Base-by-base conservation (phyloP, 64 coral and sea anemone species). In the Trachythela sp. region DNA sequence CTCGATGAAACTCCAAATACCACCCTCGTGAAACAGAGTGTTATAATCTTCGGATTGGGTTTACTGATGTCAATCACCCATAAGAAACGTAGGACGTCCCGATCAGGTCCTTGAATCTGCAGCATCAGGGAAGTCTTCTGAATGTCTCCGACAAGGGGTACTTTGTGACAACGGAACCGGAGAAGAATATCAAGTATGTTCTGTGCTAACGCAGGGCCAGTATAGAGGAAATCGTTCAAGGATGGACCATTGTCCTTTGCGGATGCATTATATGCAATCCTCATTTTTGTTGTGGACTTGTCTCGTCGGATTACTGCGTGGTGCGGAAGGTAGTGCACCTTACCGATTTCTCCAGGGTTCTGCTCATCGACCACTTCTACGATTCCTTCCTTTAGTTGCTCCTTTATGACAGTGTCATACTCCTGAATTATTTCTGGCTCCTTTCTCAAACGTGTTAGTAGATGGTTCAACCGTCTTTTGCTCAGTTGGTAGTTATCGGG, bases 251-350 rank as follows among this genome's bases (percentile, higher is more conserved):
- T 88, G 87, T 77, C 70, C 60, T 92, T 84, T 50, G 60, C 87
- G 29, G 88, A 87, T 9, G 87, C 90, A 84, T 95, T 90, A 90
- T 95, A 95, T 37, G 92, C 88, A 13, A 95, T 91, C 86, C 88
- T 87, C 49, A 93, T 33, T 60, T 94, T 94, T 40, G 89, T 95
- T 20, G 77, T 93, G 17, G 87, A 50, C 36, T 86, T 89, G 43
- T 93, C 87, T 2, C 84, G 43, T 22, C 89, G 77, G 54, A 97
- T 84, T 14, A 93, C 89, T 22, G 84, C 92, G 22, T 90, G 87
- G 59, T 90, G 88, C 7, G 92, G 70, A 38, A 90, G 86, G 64
- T 93, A 97, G 83, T 97, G 94, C 1, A 93, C 87, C 35, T 70
- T 90, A 30, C 90, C 90, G 17, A 85, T 48, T 42, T 72, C 85